Percentiles rank a stretch among this genome's conserved stretches.
Conservation (phyloP, 2,797 vertebrate genomes). For the Helicolenus hilgendorfi region DNA sequence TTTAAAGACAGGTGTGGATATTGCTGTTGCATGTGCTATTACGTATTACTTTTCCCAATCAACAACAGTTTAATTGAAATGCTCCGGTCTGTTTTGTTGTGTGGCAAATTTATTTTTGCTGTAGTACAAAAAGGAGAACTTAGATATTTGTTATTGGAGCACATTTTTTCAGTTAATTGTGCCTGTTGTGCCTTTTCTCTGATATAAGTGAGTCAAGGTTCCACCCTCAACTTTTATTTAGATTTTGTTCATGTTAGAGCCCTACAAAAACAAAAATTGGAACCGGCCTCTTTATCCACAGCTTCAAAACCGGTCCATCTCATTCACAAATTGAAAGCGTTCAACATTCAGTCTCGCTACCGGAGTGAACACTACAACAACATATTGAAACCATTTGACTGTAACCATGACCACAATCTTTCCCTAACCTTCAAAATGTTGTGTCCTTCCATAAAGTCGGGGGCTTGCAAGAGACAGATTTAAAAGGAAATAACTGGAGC, state of each 20-base stretch:
- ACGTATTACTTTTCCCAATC: neutral
- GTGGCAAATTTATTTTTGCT: neutral
- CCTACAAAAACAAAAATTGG: neutral
- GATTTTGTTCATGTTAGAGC: neutral
- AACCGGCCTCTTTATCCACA: neutral
- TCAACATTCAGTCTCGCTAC: neutral
- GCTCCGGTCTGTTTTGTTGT: neutral
- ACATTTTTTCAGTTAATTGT: neutral
- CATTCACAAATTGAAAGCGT: neutral
- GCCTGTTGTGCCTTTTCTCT: neutral
- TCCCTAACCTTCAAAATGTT: neutral
- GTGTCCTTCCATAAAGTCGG: neutral
- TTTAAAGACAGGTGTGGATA: neutral
- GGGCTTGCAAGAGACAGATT: neutral
- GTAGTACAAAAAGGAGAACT: neutral
- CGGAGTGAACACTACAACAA: neutral
- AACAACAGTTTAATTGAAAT: neutral
- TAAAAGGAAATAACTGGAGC: neutral
- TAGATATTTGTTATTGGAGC: neutral
- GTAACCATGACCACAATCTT: neutral
- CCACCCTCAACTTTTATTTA: neutral
- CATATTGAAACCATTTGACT: neutral
- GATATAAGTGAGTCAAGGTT: neutral
- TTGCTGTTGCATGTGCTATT: neutral
- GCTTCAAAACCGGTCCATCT: neutral